Conservation (phyloP, 2,888 invertebrate species). For the Cremastobaeus sp. region DNA sequence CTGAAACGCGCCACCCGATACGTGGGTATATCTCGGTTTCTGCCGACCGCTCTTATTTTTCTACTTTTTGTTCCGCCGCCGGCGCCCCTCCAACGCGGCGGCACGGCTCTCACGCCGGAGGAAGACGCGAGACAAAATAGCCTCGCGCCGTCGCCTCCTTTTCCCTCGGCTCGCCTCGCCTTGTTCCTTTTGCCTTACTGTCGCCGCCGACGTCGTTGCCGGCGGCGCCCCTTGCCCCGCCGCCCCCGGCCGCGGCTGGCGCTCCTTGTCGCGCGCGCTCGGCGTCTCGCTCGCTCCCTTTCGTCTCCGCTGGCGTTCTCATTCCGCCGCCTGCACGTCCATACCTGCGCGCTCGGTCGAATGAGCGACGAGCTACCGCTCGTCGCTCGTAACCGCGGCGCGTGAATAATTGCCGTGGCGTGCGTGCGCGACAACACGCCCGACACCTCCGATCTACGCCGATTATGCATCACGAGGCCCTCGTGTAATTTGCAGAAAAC, state of each 20-base stretch:
- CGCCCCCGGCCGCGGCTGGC: background rate
- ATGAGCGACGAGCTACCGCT: conserved; percentile 62
- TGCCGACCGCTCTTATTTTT: conserved; percentile 47
- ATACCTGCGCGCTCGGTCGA: conserved; percentile 49
- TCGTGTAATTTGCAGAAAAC: conserved; percentile 46
- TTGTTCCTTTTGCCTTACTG: conserved; percentile 51
- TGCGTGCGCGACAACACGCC: conserved; percentile 61
- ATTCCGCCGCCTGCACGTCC: conserved; percentile 18
- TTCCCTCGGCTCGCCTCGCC: conserved; percentile 46
- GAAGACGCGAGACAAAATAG: conserved; percentile 66
- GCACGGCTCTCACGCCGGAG: conserved; percentile 60
- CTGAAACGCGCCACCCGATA: conserved; percentile 46
- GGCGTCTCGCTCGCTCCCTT: conserved; percentile 18
- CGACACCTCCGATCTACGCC: conserved; percentile 64
- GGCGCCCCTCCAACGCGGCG: conserved; percentile 51
- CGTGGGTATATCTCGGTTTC: conserved; percentile 41
- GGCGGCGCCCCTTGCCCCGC: conserved; percentile 21
- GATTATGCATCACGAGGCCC: conserved; percentile 36
- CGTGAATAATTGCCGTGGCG: conserved; percentile 68
- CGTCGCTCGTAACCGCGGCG: conserved; percentile 63
- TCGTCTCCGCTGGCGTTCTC: conserved; percentile 25
- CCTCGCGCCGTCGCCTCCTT: conserved; percentile 63
- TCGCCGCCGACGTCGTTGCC: conserved; percentile 45
- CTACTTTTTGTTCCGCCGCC: conserved; percentile 37
- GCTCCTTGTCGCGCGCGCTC: conserved; percentile 13